Conservation (phyloP, 2,113 vertebrate species). For the Eudyptes chrysolophus region DNA sequence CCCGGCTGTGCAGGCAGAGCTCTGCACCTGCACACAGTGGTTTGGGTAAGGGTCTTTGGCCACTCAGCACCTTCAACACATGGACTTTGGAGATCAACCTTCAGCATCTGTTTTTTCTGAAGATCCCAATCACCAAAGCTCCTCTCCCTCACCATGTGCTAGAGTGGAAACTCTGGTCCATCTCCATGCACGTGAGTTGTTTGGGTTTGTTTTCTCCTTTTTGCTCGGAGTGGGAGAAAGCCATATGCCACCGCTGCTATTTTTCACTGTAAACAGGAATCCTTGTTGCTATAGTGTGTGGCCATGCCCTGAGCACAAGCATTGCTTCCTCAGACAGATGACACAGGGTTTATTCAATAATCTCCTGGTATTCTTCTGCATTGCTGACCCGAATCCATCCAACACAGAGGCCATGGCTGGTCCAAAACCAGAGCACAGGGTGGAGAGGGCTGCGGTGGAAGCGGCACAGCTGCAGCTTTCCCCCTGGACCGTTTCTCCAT, state of each 20-base stretch:
- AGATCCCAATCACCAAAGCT: background rate
- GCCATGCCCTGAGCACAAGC: background rate
- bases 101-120: background rate
- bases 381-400: background rate
- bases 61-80: background rate
- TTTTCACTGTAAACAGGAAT: background rate
- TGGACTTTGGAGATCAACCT: background rate
- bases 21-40: rapidly evolving
- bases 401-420: rapidly evolving
- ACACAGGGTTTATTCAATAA: background rate
- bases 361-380: background rate
- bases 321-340: background rate
- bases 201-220: background rate
- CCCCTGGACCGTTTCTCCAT: rapidly evolving
- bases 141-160: background rate
- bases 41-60: background rate
- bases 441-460: background rate
- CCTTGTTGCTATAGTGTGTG: background rate
- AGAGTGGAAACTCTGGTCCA: background rate
- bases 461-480: background rate
- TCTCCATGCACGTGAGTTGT: background rate
- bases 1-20: rapidly evolving
- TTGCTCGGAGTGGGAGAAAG: background rate
- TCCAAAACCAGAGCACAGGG: background rate
- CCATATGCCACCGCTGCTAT: too few species aligned